Evolutionary conservation across 1,140 invertebrate genomes (phyloP).

Genomic region (Drosophila burlai): DNA sequence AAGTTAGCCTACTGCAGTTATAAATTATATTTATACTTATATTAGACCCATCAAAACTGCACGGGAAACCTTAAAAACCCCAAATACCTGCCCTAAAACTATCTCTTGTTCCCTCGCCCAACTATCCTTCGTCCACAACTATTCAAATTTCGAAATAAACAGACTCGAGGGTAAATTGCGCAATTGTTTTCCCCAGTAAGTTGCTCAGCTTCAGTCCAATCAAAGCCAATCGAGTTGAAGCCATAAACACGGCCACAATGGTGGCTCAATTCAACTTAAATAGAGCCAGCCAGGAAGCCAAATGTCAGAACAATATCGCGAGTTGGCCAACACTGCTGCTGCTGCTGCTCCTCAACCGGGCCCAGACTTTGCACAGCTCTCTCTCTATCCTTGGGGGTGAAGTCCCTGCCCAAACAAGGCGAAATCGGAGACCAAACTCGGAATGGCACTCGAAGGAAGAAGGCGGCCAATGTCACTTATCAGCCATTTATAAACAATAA

Average conservation of each 20-base stretch:
- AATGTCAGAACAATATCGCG: constrained; percentile 47
- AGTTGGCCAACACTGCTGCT: constrained; percentile 24
- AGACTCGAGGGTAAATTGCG: constrained; percentile 1
- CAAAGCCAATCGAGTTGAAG: constrained; percentile 31
- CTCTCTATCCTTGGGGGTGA: background rate
- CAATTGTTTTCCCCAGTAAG: constrained; percentile 11
- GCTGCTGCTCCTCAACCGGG: constrained; percentile 7
- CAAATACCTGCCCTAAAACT: background rate
- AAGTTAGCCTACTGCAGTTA: too few relatives aligned
- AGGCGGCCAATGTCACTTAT: constrained; percentile 64
- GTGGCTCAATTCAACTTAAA: constrained; percentile 26
- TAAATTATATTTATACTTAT: too few relatives aligned
- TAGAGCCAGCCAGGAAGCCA: constrained; percentile 27
- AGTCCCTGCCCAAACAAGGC: background rate
- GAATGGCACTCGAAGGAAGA: constrained; percentile 31
- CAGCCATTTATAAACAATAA: constrained; percentile 83
- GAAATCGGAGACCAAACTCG: constrained; percentile 29
- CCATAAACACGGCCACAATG: constrained; percentile 22
- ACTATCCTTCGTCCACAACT: too few relatives aligned
- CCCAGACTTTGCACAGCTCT: constrained; percentile 39
- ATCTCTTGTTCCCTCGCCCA: background rate
- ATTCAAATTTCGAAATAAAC: constrained; percentile 13
- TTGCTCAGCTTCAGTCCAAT: constrained; percentile 19
- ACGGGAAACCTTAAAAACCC: background rate
- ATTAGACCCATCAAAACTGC: background rate